phyloP scores from a whole-genome alignment of 2,888 invertebrate species.

The Diarsia rubi region DNA sequence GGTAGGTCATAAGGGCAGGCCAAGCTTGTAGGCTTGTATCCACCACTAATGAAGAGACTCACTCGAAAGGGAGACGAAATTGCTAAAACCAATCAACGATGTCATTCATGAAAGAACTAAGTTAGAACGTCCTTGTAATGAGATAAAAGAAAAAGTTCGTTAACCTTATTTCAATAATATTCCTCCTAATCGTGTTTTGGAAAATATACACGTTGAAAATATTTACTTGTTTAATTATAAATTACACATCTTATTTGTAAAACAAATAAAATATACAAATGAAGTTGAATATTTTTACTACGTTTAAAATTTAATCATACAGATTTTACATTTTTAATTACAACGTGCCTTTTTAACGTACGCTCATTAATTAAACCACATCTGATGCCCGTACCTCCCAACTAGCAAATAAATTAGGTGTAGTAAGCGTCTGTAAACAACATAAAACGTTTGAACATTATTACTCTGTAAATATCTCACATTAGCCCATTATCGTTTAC shows the following conservation, averaged over 20 bases:
- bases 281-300: neutral
- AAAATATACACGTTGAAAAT: conserved; percentile 24
- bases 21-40: no score
- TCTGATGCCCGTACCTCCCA: neutral
- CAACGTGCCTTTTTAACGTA: neutral
- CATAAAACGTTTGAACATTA: conserved; percentile 35
- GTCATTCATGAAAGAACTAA: neutral
- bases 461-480: conserved; percentile 32
- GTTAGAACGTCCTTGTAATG: conserved; percentile 17
- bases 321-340: neutral
- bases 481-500: conserved; percentile 27
- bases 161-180: neutral
- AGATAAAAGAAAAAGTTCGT: conserved; percentile 36
- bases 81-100: neutral
- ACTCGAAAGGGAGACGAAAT: no score
- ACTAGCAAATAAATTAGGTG: conserved; percentile 19
- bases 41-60: no score
- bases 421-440: conserved; percentile 20
- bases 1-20: no score
- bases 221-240: neutral
- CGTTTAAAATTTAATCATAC: neutral
- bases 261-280: neutral
- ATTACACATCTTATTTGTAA: conserved; percentile 1
- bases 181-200: conserved; percentile 13
- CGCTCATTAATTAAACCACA: neutral